These are phyloP conservation scores for Crossoptilon crossoptilon DNA, from an alignment of 2,797 vertebrate species.

Conservation along the genomic window DNA sequence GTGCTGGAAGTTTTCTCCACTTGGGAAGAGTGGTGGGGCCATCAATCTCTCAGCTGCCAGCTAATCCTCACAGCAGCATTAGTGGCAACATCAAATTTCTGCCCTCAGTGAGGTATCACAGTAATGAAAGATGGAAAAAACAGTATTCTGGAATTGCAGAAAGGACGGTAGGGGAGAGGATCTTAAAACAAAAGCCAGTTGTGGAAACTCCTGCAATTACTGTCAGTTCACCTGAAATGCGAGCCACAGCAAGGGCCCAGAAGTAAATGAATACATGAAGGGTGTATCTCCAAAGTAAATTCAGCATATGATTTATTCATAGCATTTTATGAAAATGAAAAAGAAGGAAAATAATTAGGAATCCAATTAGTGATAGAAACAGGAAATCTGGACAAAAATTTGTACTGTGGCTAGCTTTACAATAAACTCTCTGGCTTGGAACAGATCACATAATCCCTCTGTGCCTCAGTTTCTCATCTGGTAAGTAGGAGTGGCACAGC, in stretches of 20 bases:
- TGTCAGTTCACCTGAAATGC: not conserved
- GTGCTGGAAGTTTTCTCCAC: not conserved
- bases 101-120: not conserved
- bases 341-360: not conserved
- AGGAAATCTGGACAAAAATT: not conserved
- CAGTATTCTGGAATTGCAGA: not conserved
- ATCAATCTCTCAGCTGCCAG: slow-evolving; percentile 6
- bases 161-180: not conserved
- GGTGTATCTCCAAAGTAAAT: not conserved
- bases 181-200: not conserved
- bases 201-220: not conserved
- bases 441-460: not conserved
- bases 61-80: not conserved
- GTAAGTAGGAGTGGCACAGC: not conserved
- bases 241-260: not conserved
- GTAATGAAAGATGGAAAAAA: not conserved
- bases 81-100: not conserved
- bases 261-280: not conserved
- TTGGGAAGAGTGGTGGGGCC: not conserved
- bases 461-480: not conserved
- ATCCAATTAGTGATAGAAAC: not conserved
- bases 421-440: not conserved
- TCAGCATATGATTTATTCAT: not conserved
- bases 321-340: not conserved
- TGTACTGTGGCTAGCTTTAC: not conserved